A percentile compares a stretch with the other conserved stretches of the same genome.
These are phyloP conservation scores for Paramisgurnus dabryanus DNA, from an alignment of 2,113 vertebrate species.

Conservation along the genomic window DNA sequence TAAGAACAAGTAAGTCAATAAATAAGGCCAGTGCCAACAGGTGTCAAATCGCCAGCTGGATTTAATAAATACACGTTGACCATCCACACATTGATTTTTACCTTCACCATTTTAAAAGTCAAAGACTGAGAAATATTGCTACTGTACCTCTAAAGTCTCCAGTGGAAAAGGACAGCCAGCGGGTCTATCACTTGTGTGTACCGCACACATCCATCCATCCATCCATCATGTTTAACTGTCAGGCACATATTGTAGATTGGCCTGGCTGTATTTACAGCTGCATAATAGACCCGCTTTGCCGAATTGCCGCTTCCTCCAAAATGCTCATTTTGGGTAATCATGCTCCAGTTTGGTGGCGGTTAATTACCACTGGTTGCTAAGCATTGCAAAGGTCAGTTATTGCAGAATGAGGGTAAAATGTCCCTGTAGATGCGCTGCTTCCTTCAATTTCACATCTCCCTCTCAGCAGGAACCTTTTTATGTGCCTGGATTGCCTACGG, in stretches of 20 bases:
- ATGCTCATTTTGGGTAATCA: constrained; percentile 96
- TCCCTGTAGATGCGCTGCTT: constrained; percentile 69
- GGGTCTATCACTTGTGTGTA: no score
- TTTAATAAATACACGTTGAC: constrained; percentile 2
- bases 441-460: constrained; percentile 81
- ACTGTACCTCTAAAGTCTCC: background rate
- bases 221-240: background rate
- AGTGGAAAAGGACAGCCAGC: background rate
- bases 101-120: background rate
- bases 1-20: constrained; percentile 38
- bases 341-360: constrained; percentile 86
- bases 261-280: constrained; percentile 85
- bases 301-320: constrained; percentile 88
- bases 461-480: constrained; percentile 85
- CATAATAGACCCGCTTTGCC: constrained; percentile 91
- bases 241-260: constrained; percentile 75
- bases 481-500: constrained; percentile 67
- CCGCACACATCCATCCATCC: no score
- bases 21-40: constrained; percentile 37
- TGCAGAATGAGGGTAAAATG: constrained; percentile 79
- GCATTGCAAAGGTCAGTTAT: constrained; percentile 97
- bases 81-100: constrained; percentile 35
- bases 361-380: constrained; percentile 96
- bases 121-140: no score
- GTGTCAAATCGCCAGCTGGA: background rate